Base-by-base conservation (phyloP, 2,113 vertebrate species). In the Egretta garzetta region DNA sequence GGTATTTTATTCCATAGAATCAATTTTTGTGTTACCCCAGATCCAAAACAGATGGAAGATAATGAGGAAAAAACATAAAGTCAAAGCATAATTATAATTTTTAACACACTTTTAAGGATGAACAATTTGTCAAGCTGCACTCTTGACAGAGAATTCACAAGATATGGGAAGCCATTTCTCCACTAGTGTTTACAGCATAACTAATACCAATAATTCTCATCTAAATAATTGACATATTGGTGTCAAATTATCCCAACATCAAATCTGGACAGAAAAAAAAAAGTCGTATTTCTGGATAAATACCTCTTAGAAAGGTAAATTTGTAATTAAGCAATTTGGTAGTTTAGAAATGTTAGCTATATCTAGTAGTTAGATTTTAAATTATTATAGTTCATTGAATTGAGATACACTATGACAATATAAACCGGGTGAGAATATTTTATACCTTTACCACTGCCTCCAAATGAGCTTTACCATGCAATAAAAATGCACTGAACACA, bases 41-140 rank as follows among this genome's bases (percentile, higher is more conserved):
- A 97, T 55, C 55, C 63, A 91, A 83, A 97, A 55, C 92, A 95
- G 91, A 97, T 90, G 80, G 88, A 96, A 95, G 45, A 85, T 88
- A 97, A 96, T 88, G 67, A 95, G 79, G 64, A 73, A 93, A 94
- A 96, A 95, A 12, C 19, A 92, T 55, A 60, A 96, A 95, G 45
- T 92, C 76, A 72, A 88, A 83, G 62, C 62, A 43, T 58, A 90
- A 90, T 75, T 89, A 82, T 10, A 56, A 72, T 75, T 93, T 92
- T 76, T 81, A 94, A 84, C 77, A 92, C 26, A 80, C 27, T 93
- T 95, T 74, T 75, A 93, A 26, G 53, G n/a, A 76, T 62, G 58
- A 92, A 85, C 68, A 85, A 80, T 96, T 93, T 95, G 37, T 91
- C 83, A 94, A 88, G 73, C 53, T 91, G 39, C 2, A 2, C 22